Conservation (phyloP, 1,140 invertebrate species). For the Euwallacea fornicatus region DNA sequence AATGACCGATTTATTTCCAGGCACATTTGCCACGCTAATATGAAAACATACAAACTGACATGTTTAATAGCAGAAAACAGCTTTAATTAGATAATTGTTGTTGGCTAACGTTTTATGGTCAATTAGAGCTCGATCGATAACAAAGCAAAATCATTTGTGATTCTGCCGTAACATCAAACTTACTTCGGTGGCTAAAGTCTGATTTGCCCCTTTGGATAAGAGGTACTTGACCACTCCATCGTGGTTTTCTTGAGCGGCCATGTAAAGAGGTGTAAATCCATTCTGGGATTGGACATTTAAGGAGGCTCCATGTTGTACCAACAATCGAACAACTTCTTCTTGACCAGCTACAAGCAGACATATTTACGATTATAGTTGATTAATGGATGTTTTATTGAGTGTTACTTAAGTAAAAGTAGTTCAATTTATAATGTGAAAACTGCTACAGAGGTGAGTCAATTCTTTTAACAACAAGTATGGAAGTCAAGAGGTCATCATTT, state of each 20-base stretch:
- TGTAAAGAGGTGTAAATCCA: constrained; percentile 98
- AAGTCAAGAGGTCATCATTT: no score
- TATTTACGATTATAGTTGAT: background rate
- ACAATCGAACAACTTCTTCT: constrained; percentile 88
- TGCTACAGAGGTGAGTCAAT: no score
- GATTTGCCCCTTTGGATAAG: constrained; percentile 91
- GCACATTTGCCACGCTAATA: no score
- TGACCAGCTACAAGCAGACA: constrained; percentile 74
- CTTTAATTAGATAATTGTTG: constrained; percentile 10
- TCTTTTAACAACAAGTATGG: no score
- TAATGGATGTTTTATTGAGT: no score
- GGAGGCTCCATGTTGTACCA: constrained; percentile 87
- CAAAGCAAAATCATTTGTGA: background rate
- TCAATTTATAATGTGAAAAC: no score
- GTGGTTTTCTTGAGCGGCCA: constrained; percentile 99
- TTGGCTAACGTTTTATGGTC: background rate
- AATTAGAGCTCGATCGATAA: background rate
- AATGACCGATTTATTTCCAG: no score
- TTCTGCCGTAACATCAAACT: constrained; percentile 26
- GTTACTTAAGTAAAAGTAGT: no score
- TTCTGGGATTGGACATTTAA: constrained; percentile 97
- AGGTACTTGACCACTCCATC: constrained; percentile 92
- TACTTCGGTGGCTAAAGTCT: constrained; percentile 95
- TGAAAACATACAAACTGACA: constrained; percentile 2
- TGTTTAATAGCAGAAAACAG: constrained; percentile 13